Base-by-base conservation (phyloP, 2,113 vertebrate genomes). In the Callospermophilus lateralis region DNA sequence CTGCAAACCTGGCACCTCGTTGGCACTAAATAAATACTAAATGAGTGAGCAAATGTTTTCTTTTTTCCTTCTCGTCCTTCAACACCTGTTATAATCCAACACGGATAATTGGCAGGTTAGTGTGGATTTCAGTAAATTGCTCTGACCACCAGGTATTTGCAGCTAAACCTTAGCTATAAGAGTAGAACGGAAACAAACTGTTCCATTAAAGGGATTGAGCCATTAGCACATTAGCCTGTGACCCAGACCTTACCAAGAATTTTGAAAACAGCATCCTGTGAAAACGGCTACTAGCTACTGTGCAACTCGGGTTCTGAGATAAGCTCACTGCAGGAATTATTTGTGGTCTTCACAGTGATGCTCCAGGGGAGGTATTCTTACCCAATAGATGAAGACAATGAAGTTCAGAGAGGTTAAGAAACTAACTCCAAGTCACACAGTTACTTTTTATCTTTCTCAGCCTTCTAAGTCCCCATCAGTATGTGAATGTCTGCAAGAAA, bases 331-430 rank as follows among this genome's bases (percentile, higher is more conserved):
- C 7, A 26, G 20, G 42, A 51, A 58, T 42, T 74, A 76, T 17
- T 28, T 81, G 53, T 48, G 45, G 9, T 73, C 26, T 34, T 93
- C 63, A 70, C 1, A 68, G 83, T 53, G 9, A 51, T 53, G 30
- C 61, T 70, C 16, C 11, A n/a, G 26, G 15, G 55, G 45, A 74
- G 58, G 19, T 67, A 79, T 81, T 84, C 72, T 51, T 70, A 74
- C n/a, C 30, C 39, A 37, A 34, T 39, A 28, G 58, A 24, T 34
- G 53, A 37, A 9, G 8, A 87, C 79, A 94, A 74, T 48, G 26
- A 90, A 91, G 89, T 93, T 91, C 81, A 88, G 72, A 53, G 42
- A 84, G 32, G 22, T 55, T 55, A 90, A 72, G 76, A 88, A 83
- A 76, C 4, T 1, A 30, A 73, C 12, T 53, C 9, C 16, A n/a